A percentile compares a stretch with the other conserved stretches of the same genome.
Evolutionary conservation across 92 coral and sea anemone genomes (phyloP).

Genomic region (Paragorgia papillata): DNA sequence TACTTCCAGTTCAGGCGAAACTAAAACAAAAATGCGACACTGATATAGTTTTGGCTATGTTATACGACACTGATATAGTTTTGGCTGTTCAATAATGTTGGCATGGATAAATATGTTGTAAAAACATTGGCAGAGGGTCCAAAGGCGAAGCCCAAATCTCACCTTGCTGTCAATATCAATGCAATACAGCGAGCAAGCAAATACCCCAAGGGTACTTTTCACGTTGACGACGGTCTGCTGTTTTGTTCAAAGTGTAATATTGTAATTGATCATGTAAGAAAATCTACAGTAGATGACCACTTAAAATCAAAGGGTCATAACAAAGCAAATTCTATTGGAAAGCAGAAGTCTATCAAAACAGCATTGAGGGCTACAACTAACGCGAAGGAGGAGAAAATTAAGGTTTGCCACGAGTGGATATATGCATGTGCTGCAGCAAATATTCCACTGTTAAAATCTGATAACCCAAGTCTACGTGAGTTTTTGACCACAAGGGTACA

Average conservation of each 20-base stretch:
- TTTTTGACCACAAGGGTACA: constrained; percentile 45
- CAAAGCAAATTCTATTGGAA: constrained; percentile 36
- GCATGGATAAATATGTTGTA: too few relatives aligned
- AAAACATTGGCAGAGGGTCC: too few relatives aligned
- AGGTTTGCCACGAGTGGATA: constrained; percentile 65
- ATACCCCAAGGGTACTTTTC: too few relatives aligned
- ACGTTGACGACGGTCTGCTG: constrained; percentile 48
- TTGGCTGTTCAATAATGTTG: too few relatives aligned
- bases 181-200: too few relatives aligned
- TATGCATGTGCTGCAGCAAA: constrained; percentile 59
- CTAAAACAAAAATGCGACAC: too few relatives aligned
- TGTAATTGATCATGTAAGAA: constrained; percentile 48
- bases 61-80: too few relatives aligned
- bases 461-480: constrained; percentile 46
- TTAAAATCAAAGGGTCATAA: constrained; percentile 35
- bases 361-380: constrained; percentile 13
- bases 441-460: constrained; percentile 63
- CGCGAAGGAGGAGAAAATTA: constrained; percentile 49
- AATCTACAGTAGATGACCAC: constrained; percentile 47
- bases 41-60: too few relatives aligned
- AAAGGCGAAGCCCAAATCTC: too few relatives aligned
- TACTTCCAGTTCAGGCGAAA: too few relatives aligned
- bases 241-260: constrained; percentile 51
- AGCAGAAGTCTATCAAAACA: constrained; percentile 28
- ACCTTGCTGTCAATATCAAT: too few relatives aligned